phyloP scores from a whole-genome alignment of 2,888 invertebrate species.

The Cetonia aurata region DNA sequence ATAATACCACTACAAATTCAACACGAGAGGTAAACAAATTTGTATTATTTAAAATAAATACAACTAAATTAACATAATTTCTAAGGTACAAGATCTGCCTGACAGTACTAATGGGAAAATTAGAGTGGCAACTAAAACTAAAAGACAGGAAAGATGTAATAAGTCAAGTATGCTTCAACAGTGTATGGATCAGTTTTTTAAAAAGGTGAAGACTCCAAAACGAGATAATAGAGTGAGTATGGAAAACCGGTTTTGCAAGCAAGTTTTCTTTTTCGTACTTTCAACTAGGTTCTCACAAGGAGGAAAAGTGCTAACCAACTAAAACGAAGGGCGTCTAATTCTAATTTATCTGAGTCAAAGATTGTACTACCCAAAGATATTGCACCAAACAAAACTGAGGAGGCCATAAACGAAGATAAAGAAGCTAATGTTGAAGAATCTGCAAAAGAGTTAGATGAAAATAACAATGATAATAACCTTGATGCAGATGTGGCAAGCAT shows the following conservation, averaged over 20 bases:
- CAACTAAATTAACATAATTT: not conserved
- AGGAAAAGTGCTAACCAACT: conserved; percentile 3
- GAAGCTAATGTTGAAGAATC: not conserved
- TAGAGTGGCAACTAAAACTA: conserved; percentile 3
- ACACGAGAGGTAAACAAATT: not conserved
- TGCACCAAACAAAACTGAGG: not conserved
- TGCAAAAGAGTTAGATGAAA: not conserved
- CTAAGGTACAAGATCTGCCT: conserved; percentile 17
- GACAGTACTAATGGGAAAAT: conserved; percentile 21
- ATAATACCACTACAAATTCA: not conserved
- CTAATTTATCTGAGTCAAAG: not conserved
- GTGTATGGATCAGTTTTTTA: conserved; percentile 47
- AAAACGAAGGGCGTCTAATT: not conserved
- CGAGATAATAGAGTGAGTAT: conserved; percentile 10
- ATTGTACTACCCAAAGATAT: no score
- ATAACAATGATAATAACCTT: not conserved
- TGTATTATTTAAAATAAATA: not conserved
- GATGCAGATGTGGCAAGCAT: not conserved
- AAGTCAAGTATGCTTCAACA: conserved; percentile 46
- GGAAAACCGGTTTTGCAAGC: not conserved
- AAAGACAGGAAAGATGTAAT: conserved; percentile 7
- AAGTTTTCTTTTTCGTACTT: not conserved
- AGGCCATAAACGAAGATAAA: not conserved
- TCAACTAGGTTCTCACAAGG: conserved; percentile 6
- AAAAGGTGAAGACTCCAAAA: conserved; percentile 41